Evolutionary conservation across 2,113 vertebrate species (phyloP).

Genomic region (Phalacrocorax brasilianus): DNA sequence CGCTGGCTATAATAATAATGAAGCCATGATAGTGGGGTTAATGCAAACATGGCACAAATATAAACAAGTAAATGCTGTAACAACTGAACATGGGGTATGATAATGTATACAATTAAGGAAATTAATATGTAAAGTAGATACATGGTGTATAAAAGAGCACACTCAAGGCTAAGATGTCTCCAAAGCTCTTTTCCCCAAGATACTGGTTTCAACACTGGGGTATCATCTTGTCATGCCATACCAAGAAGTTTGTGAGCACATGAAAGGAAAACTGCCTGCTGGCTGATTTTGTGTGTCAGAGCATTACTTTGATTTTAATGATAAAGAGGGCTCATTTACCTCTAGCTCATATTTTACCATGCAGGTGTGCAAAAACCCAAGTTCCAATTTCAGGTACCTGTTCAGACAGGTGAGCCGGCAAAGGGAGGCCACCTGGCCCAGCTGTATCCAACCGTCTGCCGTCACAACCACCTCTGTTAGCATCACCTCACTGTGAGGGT

Average conservation of each 20-base stretch:
- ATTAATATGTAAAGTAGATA: background rate
- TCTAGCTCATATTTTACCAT: background rate
- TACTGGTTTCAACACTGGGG: background rate
- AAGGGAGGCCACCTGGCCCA: background rate
- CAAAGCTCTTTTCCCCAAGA: background rate
- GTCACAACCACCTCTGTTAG: background rate
- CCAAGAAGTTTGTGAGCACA: background rate
- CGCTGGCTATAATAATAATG: background rate
- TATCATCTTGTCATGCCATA: background rate
- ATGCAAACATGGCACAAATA: background rate
- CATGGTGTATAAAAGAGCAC: background rate
- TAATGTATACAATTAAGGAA: background rate
- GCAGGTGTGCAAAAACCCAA: conserved; percentile 34
- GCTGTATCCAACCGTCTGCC: background rate
- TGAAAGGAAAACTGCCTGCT: conserved; percentile 4
- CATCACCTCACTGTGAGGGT: background rate
- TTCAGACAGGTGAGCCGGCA: background rate
- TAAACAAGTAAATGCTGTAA: background rate
- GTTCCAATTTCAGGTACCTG: background rate
- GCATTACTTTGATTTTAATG: conserved; percentile 10
- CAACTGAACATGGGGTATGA: background rate
- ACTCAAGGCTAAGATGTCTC: background rate
- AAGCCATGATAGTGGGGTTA: background rate
- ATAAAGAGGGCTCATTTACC: conserved; percentile 4
- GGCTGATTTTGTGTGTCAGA: background rate